Conservation (phyloP, 2,113 vertebrate species). For the Rynchops niger region DNA sequence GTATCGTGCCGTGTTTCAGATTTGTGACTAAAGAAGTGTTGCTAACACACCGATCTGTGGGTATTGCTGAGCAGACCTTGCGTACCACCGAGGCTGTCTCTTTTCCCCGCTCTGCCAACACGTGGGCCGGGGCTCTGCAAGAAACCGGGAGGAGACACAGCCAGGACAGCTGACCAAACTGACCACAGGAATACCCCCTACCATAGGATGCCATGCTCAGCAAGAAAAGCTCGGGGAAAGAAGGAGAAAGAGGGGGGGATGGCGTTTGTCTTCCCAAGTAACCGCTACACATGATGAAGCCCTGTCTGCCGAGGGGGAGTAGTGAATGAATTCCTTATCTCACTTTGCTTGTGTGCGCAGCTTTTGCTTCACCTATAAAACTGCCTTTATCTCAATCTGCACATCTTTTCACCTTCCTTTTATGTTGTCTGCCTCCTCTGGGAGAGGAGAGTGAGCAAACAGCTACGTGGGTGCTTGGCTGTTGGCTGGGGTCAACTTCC, state of each 20-base stretch:
- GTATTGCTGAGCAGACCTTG: background rate
- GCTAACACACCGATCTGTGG: background rate
- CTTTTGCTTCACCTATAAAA: background rate
- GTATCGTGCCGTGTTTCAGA: background rate
- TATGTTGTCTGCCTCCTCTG: background rate
- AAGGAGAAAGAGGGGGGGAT: background rate
- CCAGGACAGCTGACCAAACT: background rate
- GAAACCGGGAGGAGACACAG: background rate
- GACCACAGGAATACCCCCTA: background rate
- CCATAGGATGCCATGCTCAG: background rate
- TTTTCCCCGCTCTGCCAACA: background rate
- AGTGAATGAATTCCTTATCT: background rate
- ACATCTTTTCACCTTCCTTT: background rate
- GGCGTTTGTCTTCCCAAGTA: background rate
- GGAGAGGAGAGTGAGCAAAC: background rate
- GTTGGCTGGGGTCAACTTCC: background rate
- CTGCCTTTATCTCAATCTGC: background rate
- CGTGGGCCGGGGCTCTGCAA: background rate
- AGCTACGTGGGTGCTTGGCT: background rate
- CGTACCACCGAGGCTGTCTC: fast-evolving
- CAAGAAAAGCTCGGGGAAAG: background rate
- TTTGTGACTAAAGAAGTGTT: background rate
- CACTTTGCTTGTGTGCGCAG: background rate
- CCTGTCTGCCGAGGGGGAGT: background rate
- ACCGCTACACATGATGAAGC: background rate